A percentile compares a stretch with the other conserved stretches of the same genome.
Conservation (phyloP, 2,888 invertebrate genomes). For the Dicyrtoma fusca region DNA sequence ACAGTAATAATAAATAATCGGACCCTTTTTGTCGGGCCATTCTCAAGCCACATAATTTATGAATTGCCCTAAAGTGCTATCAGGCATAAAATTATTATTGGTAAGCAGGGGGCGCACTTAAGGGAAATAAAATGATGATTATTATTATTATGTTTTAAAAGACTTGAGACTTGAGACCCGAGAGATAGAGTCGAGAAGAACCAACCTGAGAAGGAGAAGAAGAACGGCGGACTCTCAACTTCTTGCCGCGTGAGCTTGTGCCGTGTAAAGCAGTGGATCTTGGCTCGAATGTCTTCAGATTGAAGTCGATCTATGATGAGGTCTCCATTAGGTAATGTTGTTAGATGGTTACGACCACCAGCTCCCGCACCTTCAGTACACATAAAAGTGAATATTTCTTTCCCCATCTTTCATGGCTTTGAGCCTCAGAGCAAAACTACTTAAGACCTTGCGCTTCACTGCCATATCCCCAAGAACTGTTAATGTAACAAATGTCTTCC, state of each 20-base stretch:
- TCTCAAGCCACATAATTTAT: too few species aligned
- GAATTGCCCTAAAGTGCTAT: too few species aligned
- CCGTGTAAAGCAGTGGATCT: constrained; percentile 48
- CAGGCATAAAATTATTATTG: too few species aligned
- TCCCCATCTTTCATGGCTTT: not conserved
- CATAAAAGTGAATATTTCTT: not conserved
- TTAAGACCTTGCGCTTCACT: not conserved
- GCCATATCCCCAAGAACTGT: not conserved
- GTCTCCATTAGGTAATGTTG: constrained; percentile 52
- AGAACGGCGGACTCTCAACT: constrained; percentile 49
- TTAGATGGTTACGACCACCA: constrained; percentile 44
- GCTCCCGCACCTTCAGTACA: constrained; percentile 33
- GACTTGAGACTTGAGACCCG: not conserved
- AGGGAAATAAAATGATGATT: too few species aligned
- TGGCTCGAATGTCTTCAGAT: constrained; percentile 45
- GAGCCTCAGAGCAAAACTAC: not conserved
- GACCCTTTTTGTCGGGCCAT: too few species aligned
- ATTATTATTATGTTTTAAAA: too few species aligned
- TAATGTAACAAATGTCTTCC: not conserved
- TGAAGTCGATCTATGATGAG: constrained; percentile 48
- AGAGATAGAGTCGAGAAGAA: not conserved
- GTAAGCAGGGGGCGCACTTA: too few species aligned
- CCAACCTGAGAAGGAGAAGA: constrained; percentile 45
- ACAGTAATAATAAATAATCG: too few species aligned
- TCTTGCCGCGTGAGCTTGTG: constrained; percentile 52